A percentile compares a stretch with the other conserved stretches of the same genome.
phyloP scores from a whole-genome alignment of 2,888 invertebrate genomes.

The Zaprionus lineosus region DNA sequence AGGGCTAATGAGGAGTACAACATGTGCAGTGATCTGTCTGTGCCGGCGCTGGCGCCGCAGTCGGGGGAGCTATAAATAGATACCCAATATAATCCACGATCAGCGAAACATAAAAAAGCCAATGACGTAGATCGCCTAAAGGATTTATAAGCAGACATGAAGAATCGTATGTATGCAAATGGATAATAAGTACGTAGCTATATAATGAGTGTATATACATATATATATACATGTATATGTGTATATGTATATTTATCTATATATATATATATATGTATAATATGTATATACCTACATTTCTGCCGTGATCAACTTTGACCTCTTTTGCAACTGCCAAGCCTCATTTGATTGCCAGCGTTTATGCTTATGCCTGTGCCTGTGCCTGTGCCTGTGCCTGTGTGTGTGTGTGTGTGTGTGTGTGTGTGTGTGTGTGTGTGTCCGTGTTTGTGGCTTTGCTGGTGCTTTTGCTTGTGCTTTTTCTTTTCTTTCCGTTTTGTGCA shows the following conservation, averaged over 20 bases:
- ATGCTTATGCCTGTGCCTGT: slow-evolving; percentile 52
- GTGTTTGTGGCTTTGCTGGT: slow-evolving; percentile 60
- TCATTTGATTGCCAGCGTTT: slow-evolving; percentile 73
- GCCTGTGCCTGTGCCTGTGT: slow-evolving; percentile 45
- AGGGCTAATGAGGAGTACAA: not conserved
- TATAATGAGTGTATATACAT: not conserved
- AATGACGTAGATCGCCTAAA: not conserved
- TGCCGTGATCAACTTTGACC: slow-evolving; percentile 70
- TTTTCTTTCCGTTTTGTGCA: slow-evolving; percentile 59
- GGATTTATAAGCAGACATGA: not conserved
- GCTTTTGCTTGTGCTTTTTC: slow-evolving; percentile 39
- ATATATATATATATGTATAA: slow-evolving; percentile 1
- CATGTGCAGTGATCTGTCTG: slow-evolving; percentile 15
- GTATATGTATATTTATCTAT: not conserved
- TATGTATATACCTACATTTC: slow-evolving; percentile 4
- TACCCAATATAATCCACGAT: not conserved
- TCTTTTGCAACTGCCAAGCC: slow-evolving; percentile 68
- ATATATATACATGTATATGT: slow-evolving; percentile 1
- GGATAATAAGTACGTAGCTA: not conserved
- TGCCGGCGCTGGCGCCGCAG: slow-evolving; percentile 25
- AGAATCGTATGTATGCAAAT: not conserved
- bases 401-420: slow-evolving; percentile 57
- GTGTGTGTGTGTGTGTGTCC: slow-evolving; percentile 54
- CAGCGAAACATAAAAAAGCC: slow-evolving; percentile 6
- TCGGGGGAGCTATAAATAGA: slow-evolving; percentile 35